Percentiles rank a stretch among this genome's conserved stretches.
Evolutionary conservation across 2,888 invertebrate species (phyloP).

Genomic region (Cephus nigrinus): DNA sequence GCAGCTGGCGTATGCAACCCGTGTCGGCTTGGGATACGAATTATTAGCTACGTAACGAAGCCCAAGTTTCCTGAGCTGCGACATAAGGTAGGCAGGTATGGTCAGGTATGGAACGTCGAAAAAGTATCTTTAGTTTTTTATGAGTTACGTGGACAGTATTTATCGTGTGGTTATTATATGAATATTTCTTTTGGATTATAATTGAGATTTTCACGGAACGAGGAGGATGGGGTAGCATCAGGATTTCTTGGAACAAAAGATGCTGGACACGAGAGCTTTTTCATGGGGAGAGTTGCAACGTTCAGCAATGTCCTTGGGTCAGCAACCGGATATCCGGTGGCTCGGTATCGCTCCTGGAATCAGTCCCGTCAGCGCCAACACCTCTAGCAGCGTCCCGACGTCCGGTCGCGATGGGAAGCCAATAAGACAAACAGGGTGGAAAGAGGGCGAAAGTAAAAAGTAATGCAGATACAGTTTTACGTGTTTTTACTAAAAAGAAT

Average conservation of each 20-base stretch:
- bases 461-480: background rate
- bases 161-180: background rate
- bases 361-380: slow-evolving; percentile 56
- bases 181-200: background rate
- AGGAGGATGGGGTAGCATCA: background rate
- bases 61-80: background rate
- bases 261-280: slow-evolving; percentile 21
- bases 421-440: slow-evolving; percentile 12
- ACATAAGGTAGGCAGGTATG: background rate
- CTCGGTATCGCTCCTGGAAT: slow-evolving; percentile 59
- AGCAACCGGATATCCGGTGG: slow-evolving; percentile 54
- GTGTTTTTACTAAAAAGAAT: background rate
- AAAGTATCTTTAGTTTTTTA: background rate
- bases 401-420: slow-evolving; percentile 5
- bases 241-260: slow-evolving; percentile 14
- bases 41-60: background rate
- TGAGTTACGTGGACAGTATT: background rate
- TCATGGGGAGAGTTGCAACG: background rate
- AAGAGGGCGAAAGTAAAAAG: background rate
- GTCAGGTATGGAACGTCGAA: background rate
- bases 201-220: background rate
- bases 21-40: background rate
- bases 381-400: slow-evolving; percentile 7
- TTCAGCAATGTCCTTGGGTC: slow-evolving; percentile 32
- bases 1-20: slow-evolving; percentile 39